Base-by-base conservation (phyloP, 2,797 vertebrate genomes). In the Denticeps clupeoides region DNA sequence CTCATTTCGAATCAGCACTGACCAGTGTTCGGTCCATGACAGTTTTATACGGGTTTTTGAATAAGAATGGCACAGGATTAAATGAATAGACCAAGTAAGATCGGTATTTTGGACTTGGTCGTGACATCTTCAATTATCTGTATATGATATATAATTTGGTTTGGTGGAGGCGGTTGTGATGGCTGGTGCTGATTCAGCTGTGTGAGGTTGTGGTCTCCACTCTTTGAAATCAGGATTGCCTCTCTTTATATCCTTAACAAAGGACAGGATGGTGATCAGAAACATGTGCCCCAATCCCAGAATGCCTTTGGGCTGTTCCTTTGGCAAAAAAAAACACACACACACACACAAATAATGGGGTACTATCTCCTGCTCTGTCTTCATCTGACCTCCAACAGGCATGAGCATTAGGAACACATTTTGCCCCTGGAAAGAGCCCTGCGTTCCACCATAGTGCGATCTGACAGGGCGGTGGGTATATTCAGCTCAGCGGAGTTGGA, bases 371-470 rank as follows among this genome's bases (percentile, higher is more conserved):
- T 35, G 29, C 16, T 48, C 23, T 26, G 32, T 28, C 19, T 26
- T 50, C 25, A 38, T n/a, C 44, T 23, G 7, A 19, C 44, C 15
- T 21, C 37, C 23, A 40, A 43, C 46, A 49, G 47, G 24, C 46
- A 47, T 51, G 58, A 49, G 51, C 47, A 40, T 42, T 51, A 29
- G 29, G 29, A 63, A 50, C 38, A 60, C 35, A 51, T 60, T 60
- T 29, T 24, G 28, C 18, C 41, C 3, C 27, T 19, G 4, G 9
- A 4, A 18, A 45, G 13, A 35, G 6, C 31, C n/a, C 15, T 13
- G 24, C 23, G 4, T 11, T 15, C 19, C 3, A 8, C 6, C 3
- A 21, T 13, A 22, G 12, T 29, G 25, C 2, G 7, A 21, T 23
- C n/a, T 47, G 35, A 12, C 9, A 2, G 21, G 40, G 21, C 11